Evolutionary conservation across 2,113 vertebrate species (phyloP), one percentile per base, ranked within the genome.

Genomic region (Caracal caracal): DNA sequence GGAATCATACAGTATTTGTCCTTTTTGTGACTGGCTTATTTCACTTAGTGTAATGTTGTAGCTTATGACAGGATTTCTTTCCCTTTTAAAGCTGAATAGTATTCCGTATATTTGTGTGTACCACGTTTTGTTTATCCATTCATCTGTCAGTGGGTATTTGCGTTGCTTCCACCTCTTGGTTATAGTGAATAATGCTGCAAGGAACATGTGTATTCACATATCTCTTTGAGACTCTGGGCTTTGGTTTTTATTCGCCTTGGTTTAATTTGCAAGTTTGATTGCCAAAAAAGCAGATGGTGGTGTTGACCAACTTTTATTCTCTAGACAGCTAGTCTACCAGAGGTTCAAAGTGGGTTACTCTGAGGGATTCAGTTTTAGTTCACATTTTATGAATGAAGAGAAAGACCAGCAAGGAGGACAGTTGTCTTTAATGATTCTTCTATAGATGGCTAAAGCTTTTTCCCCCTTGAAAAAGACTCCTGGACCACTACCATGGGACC

Each of bases 241-340:
- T 95, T 87, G 37, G 61, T 66, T 84, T 96, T 84, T 63, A 93
- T 43, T 73, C 10, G 71, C 12, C 24, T 73, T 68, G 63, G 16
- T 80, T 95, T 94, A 59, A 76, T 86, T 94, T 92, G 82, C 59
- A 96, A 86, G 61, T 85, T 81, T 80, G 86, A 70, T 85, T 81
- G 73, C 83, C 59, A 93, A 59, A 35, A 94, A 26, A 88, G n/a
- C 66, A 89, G 78, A 61, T 81, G 35, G 11, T 81, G 53, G 12
- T 92, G 17, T 49, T 81, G 49, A 91, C 61, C 35, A 51, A 33
- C 51, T 78, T 94, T 92, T 88, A 73, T 37, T 87, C 66, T 15
- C 3, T 63, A 79, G 82, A 66, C 13, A 78, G 65, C 28, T 66
- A 43, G n/a, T 92, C 35, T 51, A 4, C 68, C 35, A 83, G 79